Evolutionary conservation across 2,797 vertebrate species (phyloP).

Genomic region (Mallotus villosus): DNA sequence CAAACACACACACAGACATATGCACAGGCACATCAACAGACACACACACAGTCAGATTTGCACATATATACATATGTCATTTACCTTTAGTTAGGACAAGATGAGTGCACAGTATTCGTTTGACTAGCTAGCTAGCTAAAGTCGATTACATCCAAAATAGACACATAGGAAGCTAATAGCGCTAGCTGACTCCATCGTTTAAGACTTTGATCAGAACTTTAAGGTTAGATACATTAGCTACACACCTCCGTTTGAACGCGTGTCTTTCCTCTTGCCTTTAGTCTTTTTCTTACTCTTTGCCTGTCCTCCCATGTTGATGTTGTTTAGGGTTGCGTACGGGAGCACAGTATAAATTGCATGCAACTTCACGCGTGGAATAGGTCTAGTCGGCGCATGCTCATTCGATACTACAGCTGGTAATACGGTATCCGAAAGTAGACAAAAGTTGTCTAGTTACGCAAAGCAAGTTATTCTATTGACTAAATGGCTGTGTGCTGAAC

Average conservation of each 20-base stretch:
- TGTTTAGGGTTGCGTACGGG: background rate
- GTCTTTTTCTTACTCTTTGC: slow-evolving; percentile 77
- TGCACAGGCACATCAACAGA: background rate
- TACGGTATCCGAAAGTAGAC: slow-evolving; percentile 62
- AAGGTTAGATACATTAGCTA: slow-evolving; percentile 1
- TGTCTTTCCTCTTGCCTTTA: slow-evolving; percentile 73
- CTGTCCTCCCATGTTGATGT: slow-evolving; percentile 75
- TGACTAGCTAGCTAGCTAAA: background rate
- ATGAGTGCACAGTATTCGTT: background rate
- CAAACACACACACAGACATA: background rate
- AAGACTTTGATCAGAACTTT: background rate
- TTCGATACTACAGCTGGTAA: slow-evolving; percentile 1
- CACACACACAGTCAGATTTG: background rate
- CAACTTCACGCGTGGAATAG: slow-evolving; percentile 45
- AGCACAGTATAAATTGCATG: background rate
- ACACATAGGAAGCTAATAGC: too few species aligned
- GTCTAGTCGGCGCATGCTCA: slow-evolving; percentile 45
- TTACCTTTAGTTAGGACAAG: background rate
- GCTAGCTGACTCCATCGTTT: too few species aligned
- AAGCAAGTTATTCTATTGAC: background rate
- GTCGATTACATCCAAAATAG: background rate
- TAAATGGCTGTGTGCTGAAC: background rate
- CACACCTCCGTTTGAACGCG: slow-evolving; percentile 62
- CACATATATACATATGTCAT: background rate
- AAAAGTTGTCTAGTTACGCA: slow-evolving; percentile 24